Evolutionary conservation across 1,140 invertebrate species (phyloP).

Genomic region (Maconellicoccus hirsutus): DNA sequence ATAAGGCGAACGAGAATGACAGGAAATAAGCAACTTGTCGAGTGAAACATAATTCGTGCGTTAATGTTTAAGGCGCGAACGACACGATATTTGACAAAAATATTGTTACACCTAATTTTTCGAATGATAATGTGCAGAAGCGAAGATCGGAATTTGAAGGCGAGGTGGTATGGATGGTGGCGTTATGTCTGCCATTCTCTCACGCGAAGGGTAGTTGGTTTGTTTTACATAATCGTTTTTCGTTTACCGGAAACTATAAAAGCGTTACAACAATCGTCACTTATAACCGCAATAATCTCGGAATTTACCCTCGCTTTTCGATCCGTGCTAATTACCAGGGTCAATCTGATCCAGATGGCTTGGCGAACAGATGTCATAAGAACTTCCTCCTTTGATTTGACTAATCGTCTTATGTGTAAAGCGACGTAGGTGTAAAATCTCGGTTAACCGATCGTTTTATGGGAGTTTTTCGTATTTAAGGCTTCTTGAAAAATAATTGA

Average conservation of each 20-base stretch:
- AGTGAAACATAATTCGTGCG: neutral
- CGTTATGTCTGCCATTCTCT: neutral
- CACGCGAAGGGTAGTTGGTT: neutral
- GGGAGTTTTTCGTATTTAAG: too few relatives aligned
- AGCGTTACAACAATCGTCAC: neutral
- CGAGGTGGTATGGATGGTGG: neutral
- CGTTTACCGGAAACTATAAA: neutral
- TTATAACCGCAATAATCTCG: neutral
- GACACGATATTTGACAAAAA: constrained; percentile 3
- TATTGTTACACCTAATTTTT: constrained; percentile 6
- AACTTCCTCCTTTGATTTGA: too few relatives aligned
- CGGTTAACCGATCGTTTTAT: too few relatives aligned
- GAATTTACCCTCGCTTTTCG: neutral
- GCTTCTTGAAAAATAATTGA: too few relatives aligned
- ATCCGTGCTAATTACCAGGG: neutral
- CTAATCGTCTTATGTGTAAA: too few relatives aligned
- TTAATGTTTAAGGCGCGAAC: neutral
- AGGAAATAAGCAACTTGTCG: neutral
- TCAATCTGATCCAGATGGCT: neutral
- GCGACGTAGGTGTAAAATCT: too few relatives aligned
- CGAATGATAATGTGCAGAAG: neutral
- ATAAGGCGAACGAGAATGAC: neutral
- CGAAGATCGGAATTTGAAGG: too few relatives aligned
- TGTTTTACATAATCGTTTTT: neutral
- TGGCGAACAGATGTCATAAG: neutral